A percentile compares a stretch with the other conserved stretches of the same genome.
Evolutionary conservation across 37 sponge, comb jelly and placozoan species (phyloP).

Genomic region (Mnemiopsis leidyi): DNA sequence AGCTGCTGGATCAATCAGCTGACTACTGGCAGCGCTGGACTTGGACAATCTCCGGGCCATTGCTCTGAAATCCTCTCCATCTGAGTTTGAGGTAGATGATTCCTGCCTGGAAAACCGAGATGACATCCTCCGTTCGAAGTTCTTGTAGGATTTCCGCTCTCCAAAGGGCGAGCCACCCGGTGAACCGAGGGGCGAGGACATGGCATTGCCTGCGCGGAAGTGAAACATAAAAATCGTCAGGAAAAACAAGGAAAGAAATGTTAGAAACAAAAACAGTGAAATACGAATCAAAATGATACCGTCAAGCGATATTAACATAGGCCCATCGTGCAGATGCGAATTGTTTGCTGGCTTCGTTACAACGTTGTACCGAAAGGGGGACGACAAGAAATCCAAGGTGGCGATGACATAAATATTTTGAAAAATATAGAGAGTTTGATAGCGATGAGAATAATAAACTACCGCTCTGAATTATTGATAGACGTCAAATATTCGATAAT

Average conservation of each 20-base stretch:
- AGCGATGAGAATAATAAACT: too few species aligned
- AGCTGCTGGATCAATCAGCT: constrained; percentile 25
- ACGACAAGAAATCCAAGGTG: background rate
- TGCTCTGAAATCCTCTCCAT: constrained; percentile 51
- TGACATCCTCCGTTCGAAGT: background rate
- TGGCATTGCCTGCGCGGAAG: background rate
- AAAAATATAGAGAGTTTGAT: too few species aligned
- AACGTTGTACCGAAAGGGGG: background rate
- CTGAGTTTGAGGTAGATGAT: background rate
- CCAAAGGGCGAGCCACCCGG: constrained; percentile 45
- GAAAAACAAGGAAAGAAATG: background rate
- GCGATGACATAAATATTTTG: background rate
- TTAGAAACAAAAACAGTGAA: background rate
- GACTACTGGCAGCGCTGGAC: background rate
- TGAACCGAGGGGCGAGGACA: background rate
- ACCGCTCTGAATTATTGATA: too few species aligned
- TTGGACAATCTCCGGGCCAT: constrained; percentile 44
- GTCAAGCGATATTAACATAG: background rate
- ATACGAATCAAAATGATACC: background rate
- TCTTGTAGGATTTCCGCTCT: background rate
- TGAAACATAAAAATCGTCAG: background rate
- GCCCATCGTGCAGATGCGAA: background rate
- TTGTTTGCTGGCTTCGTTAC: background rate
- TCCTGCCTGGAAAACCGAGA: constrained; percentile 29
- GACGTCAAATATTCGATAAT: too few species aligned